A percentile compares a stretch with the other conserved stretches of the same genome.
Evolutionary conservation across 2,113 vertebrate genomes (phyloP).

Genomic region (Carassius carassius): DNA sequence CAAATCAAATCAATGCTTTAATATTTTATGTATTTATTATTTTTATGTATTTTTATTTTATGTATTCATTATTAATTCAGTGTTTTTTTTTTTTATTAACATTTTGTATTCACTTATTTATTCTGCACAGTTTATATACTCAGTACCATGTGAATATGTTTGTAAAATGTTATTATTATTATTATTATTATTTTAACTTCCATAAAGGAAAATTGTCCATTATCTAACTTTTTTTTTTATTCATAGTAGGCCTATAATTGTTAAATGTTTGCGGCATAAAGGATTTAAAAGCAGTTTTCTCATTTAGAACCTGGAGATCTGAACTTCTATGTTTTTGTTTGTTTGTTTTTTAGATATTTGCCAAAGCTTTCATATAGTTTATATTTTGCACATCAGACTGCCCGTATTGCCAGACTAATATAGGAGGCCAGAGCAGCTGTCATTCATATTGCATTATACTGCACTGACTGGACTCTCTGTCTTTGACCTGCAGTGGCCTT

Average conservation of each 20-base stretch:
- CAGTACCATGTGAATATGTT: too few relatives aligned
- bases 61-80: too few relatives aligned
- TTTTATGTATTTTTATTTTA: too few relatives aligned
- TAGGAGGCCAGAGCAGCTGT: constrained; percentile 29
- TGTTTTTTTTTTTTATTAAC: too few relatives aligned
- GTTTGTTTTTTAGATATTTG: not conserved
- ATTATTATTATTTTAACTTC: too few relatives aligned
- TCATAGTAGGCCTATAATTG: not conserved
- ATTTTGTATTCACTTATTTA: too few relatives aligned
- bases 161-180: too few relatives aligned
- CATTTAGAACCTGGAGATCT: not conserved
- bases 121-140: too few relatives aligned
- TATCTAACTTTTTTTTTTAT: too few relatives aligned
- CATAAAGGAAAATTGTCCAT: too few relatives aligned
- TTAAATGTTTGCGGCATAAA: not conserved
- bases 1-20: not conserved
- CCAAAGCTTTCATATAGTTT: not conserved
- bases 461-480: constrained; percentile 41
- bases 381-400: not conserved
- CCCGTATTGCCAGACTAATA: not conserved
- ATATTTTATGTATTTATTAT: not conserved
- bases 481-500: constrained; percentile 83
- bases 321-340: not conserved
- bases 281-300: not conserved
- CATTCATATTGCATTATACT: constrained; percentile 49